These are phyloP conservation scores for Ptyas mucosa DNA, from an alignment of 2,113 vertebrate species.

Conservation along the genomic window DNA sequence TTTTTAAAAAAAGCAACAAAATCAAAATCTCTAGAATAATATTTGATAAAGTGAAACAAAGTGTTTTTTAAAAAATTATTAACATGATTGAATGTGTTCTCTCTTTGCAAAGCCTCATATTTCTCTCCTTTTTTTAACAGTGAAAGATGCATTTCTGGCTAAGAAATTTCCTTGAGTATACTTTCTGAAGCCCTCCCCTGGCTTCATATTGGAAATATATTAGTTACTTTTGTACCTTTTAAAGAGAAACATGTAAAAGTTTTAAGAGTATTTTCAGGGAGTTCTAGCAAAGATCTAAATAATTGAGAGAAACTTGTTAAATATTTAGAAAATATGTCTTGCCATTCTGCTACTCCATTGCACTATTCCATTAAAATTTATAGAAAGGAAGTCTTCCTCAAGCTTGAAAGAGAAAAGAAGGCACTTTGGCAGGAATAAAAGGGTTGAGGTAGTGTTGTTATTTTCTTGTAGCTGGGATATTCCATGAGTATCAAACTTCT, in stretches of 20 bases:
- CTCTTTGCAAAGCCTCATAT: constrained; percentile 32
- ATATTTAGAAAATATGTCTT: constrained; percentile 59
- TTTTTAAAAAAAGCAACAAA: neutral
- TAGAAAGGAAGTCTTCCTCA: constrained; percentile 43
- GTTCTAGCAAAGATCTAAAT: constrained; percentile 55
- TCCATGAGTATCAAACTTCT: constrained; percentile 16
- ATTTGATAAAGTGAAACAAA: constrained; percentile 13
- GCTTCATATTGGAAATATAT: constrained; percentile 14
- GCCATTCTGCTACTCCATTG: constrained; percentile 49
- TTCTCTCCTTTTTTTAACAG: constrained; percentile 32
- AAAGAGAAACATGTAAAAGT: constrained; percentile 43
- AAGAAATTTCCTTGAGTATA: constrained; percentile 30
- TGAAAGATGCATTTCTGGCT: constrained; percentile 40
- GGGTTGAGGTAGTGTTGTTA: neutral
- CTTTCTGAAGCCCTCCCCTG: neutral
- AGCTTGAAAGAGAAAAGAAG: constrained; percentile 44
- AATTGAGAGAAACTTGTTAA: constrained; percentile 58
- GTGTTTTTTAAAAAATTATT: neutral
- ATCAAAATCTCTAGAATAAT: neutral
- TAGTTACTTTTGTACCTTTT: constrained; percentile 34
- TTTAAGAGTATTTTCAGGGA: constrained; percentile 46
- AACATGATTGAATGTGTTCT: neutral
- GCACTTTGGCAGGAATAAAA: neutral
- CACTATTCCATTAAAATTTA: constrained; percentile 51
- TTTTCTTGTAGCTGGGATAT: neutral